Conservation (phyloP, 2,113 vertebrate genomes). For the Budorcas taxicolor region DNA sequence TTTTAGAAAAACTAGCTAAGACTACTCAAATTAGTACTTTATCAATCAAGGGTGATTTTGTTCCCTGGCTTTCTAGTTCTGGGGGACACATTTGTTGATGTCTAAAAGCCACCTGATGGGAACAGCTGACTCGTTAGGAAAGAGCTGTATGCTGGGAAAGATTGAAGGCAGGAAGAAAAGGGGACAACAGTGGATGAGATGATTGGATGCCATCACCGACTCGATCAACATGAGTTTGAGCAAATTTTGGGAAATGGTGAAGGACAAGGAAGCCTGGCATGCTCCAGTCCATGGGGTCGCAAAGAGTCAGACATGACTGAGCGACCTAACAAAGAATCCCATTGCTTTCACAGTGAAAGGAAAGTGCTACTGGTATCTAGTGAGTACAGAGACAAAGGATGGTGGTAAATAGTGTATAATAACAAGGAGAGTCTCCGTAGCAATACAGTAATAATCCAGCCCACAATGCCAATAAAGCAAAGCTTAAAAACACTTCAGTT, state of each 20-base stretch:
- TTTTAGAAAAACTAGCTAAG: neutral
- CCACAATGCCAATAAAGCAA: neutral
- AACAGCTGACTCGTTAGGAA: neutral
- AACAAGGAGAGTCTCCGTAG: neutral
- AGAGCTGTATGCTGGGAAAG: neutral
- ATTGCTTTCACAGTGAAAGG: neutral
- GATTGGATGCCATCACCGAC: neutral
- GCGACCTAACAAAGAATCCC: neutral
- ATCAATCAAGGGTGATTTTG: neutral
- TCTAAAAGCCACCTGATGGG: neutral
- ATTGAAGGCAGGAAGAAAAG: neutral
- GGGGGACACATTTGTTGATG: neutral
- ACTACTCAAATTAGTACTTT: neutral
- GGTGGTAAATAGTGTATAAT: neutral
- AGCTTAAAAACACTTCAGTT: neutral
- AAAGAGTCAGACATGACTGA: neutral
- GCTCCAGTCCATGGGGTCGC: neutral
- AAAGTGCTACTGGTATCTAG: neutral
- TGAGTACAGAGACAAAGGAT: neutral
- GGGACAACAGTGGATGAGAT: neutral
- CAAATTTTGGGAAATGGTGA: neutral
- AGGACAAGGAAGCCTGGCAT: neutral
- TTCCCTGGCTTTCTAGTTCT: accelerated
- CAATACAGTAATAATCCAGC: neutral
- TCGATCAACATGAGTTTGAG: neutral